Percentiles rank a stretch among this genome's conserved stretches.
Evolutionary conservation across 2,797 vertebrate species (phyloP).

Genomic region (Tokudaia tokunoshimensis): DNA sequence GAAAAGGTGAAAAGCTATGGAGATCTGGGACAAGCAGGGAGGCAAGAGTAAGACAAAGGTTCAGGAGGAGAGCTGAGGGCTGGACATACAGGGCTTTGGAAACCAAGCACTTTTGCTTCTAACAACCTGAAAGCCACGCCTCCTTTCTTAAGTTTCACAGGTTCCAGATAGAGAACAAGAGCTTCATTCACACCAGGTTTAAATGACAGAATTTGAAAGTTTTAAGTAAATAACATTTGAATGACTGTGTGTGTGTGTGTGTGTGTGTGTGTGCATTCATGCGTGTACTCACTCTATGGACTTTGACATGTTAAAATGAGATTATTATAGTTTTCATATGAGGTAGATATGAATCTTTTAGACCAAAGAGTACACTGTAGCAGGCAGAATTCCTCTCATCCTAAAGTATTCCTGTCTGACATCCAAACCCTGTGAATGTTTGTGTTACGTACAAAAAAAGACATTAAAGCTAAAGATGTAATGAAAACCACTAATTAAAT

Average conservation of each 20-base stretch:
- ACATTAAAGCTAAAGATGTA: neutral
- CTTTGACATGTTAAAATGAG: neutral
- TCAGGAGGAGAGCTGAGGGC: neutral
- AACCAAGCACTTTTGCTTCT: neutral
- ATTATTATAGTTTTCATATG: neutral
- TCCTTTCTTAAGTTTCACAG: neutral
- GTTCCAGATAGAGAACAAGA: neutral
- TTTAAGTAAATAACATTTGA: neutral
- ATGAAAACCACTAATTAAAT: neutral
- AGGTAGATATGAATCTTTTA: neutral
- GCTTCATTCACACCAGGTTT: neutral
- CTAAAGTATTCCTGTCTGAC: neutral
- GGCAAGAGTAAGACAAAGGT: neutral
- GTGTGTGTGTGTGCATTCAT: neutral
- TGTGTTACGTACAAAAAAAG: neutral
- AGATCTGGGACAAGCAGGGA: neutral
- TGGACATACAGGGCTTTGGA: neutral
- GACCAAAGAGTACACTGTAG: neutral
- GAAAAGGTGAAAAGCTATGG: neutral
- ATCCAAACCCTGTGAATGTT: neutral
- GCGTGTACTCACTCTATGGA: neutral
- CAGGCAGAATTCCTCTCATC: neutral
- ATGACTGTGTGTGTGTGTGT: neutral
- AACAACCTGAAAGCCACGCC: too few species aligned
- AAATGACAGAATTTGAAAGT: neutral